phyloP scores from a whole-genome alignment of 2,113 vertebrate genomes.

The Castor canadensis region DNA sequence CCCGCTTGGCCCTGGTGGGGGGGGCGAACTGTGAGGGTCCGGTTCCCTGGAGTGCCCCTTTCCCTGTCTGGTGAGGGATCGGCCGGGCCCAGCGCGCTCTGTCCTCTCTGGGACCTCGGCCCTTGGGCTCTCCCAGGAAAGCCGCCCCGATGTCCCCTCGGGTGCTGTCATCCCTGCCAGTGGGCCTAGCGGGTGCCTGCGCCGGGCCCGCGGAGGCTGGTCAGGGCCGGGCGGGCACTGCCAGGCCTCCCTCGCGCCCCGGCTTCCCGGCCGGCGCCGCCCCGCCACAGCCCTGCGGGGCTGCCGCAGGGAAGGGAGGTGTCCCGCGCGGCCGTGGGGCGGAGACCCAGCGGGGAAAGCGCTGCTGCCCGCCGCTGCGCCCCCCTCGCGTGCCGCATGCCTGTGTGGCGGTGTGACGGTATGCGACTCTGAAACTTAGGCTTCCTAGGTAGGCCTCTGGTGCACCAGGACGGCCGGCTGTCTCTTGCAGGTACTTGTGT shows the following conservation, averaged over 20 bases:
- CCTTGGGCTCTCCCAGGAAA: not conserved
- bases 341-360: too few species aligned
- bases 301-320: not conserved
- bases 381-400: too few species aligned
- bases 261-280: not conserved
- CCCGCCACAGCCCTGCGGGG: not conserved
- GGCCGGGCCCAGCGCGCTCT: not conserved
- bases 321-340: not conserved
- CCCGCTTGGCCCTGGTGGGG: not conserved
- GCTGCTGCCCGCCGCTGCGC: too few species aligned
- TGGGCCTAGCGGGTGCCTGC: constrained; percentile 8
- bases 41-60: constrained; percentile 18
- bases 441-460: constrained; percentile 58
- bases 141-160: not conserved
- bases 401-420: not conserved
- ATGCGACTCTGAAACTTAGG: constrained; percentile 47
- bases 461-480: not conserved
- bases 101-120: not conserved
- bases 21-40: not conserved
- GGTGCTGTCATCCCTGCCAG: constrained; percentile 41
- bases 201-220: not conserved
- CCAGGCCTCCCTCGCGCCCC: not conserved
- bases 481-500: not conserved
- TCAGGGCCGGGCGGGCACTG: constrained; percentile 16
- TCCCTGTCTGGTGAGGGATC: not conserved